Base-by-base conservation (phyloP, 2,113 vertebrate species). In the Lanius collurio region DNA sequence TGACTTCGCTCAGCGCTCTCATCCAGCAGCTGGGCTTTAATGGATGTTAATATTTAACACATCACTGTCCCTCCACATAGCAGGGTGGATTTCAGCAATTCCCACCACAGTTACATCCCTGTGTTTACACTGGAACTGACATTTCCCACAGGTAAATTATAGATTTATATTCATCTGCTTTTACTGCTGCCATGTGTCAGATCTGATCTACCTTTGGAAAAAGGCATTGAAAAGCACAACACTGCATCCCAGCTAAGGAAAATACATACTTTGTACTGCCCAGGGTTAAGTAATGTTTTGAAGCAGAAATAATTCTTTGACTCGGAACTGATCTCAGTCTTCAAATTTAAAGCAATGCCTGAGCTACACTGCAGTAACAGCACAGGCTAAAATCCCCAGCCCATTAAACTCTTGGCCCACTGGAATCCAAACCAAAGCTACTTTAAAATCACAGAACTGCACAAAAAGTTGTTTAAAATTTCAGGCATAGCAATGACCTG, bases 181-280 rank as follows among this genome's bases (percentile, higher is more conserved):
- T 13, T 49, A 31, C 49, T 71, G 39, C 14, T n/a, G 5, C 56
- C 11, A 5, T 2, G 2, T 53, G 24, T 30, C 74, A 87, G 39
- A 81, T 37, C 28, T 55, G 67, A 28, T 4, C n/a, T 31, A 24
- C 75, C 52, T 78, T 28, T 68, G 26, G 74, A 59, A 75, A 80
- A 52, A 2, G 1, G 22, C 16, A 67, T 0, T 64, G 77, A 28
- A 68, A 64, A 56, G 15, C 12, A 60, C 13, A 68, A 55, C 19
- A 11, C 16, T 42, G 44, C 49, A 62, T 8, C 42, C 8, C 31
- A 24, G 4, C 28, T 22, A 57, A 31, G 47, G 28, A 46, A 73
- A 89, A 89, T 0, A 4, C 0, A 1, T 2, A 8, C 18, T 67
- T 41, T 41, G 28, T 53, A 35, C 42, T 57, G n/a, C 31, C 13